phyloP scores from a whole-genome alignment of 2,797 vertebrate genomes.

The Macroramphosus scolopax region DNA sequence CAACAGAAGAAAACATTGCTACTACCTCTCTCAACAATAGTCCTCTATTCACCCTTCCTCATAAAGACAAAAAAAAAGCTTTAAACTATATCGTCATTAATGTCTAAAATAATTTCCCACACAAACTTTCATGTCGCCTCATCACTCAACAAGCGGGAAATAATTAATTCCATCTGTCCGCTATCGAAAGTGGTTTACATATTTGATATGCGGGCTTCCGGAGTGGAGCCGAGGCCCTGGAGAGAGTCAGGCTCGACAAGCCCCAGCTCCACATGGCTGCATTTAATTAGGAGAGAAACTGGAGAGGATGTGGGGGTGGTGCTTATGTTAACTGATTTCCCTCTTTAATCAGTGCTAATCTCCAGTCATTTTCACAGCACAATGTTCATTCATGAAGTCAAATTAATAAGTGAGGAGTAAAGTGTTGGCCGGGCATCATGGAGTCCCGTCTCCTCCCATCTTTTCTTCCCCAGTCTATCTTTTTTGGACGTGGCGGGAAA shows the following conservation, averaged over 20 bases:
- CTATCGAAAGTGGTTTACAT: slow-evolving; percentile 71
- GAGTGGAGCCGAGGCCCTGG: slow-evolving; percentile 62
- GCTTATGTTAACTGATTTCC: slow-evolving; percentile 91
- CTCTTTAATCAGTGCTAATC: slow-evolving; percentile 89
- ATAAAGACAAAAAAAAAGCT: slow-evolving; percentile 35
- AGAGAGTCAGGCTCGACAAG: slow-evolving; percentile 74
- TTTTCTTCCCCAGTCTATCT: slow-evolving; percentile 38
- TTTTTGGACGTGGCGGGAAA: slow-evolving; percentile 6
- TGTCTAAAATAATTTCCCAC: slow-evolving; percentile 66
- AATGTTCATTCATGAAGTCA: slow-evolving; percentile 69
- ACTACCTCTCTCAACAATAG: not conserved
- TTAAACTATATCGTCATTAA: slow-evolving; percentile 36
- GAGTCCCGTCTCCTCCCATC: slow-evolving; percentile 27
- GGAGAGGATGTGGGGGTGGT: slow-evolving; percentile 82
- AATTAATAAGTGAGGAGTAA: slow-evolving; percentile 69
- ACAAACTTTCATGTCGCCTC: slow-evolving; percentile 64
- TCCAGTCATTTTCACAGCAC: slow-evolving; percentile 71
- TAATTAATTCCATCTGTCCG: slow-evolving; percentile 76
- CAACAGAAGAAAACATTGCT: no score
- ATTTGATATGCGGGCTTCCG: slow-evolving; percentile 70
- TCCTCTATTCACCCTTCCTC: not conserved
- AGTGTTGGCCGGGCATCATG: slow-evolving; percentile 31
- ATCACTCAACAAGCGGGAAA: slow-evolving; percentile 67
- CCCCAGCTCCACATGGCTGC: slow-evolving; percentile 90
- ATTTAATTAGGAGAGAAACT: slow-evolving; percentile 94